Conservation (phyloP, 2,113 vertebrate genomes). For the Gymnogyps californianus region DNA sequence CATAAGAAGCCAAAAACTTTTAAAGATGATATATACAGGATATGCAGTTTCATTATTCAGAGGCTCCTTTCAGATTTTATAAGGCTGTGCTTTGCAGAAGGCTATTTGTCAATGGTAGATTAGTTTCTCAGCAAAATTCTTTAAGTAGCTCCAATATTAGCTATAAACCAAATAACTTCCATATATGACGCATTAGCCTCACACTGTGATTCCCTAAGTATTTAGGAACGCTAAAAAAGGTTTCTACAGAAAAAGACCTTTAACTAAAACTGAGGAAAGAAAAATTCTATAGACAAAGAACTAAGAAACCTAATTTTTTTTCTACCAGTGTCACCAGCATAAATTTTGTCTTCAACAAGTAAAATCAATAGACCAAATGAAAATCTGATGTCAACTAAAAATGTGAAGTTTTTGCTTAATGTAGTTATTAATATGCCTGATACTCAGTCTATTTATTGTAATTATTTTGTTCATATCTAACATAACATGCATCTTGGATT, state of each 20-base stretch:
- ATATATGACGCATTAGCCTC: not conserved
- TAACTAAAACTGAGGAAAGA: not conserved
- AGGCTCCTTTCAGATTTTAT: not conserved
- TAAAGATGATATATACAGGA: not conserved
- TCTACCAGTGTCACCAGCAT: not conserved
- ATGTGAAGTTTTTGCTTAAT: not conserved
- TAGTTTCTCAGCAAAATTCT: not conserved
- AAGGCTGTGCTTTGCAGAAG: not conserved
- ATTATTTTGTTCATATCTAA: not conserved
- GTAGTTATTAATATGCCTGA: not conserved
- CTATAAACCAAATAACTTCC: not conserved
- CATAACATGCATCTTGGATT: not conserved
- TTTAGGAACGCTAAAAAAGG: not conserved
- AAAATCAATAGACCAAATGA: not conserved
- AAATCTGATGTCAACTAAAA: not conserved
- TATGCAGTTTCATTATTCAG: not conserved
- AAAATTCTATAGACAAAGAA: not conserved
- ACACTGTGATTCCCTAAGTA: not conserved
- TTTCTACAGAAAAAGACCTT: not conserved
- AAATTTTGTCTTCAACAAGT: not conserved
- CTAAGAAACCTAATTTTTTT: not conserved
- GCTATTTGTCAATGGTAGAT: not conserved
- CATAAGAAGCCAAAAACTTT: not conserved
- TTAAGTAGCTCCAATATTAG: not conserved
- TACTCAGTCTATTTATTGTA: not conserved